Base-by-base conservation (phyloP, 2,888 invertebrate species). In the Lasioglossum zephyrum region DNA sequence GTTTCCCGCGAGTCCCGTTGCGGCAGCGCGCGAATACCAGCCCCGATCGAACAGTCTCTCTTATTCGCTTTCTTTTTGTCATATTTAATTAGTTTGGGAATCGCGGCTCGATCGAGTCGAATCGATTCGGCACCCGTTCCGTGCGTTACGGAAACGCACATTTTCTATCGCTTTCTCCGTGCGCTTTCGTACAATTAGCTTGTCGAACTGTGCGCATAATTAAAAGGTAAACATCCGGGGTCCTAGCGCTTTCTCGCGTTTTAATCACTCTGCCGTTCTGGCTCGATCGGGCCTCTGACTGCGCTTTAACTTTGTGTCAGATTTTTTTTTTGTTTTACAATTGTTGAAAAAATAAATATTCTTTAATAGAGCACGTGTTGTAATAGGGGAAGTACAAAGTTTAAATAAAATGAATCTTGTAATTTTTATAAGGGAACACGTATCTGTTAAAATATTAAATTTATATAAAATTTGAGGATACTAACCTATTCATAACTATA, bases 161-260 rank as follows among this genome's bases (percentile, higher is more conserved):
- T 78, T 66, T 82, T 73, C 78, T 8, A 44, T n/a, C 63, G 41
- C 78, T 82, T 82, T 82, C 81, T 82, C 78, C 47, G 18, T 3
- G 41, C n/a, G n/a, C 53, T 70, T 80, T 80, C 18, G 18, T 76
- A 57, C 75, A 53, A 44, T 69, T 53, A 53, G 16, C 22, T 49
- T 18, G 70, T 57, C 76, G 69, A 69, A 76, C 41, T 53, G 36
- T 53, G 53, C 31, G 41, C 53, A 79, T 78, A 82, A 82, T 78
- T 73, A 82, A 66, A 31, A 53, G 57, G n/a, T 63, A 31, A 73
- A 66, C 36, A 63, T 66, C 31, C 63, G 31, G 49, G 13, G 31
- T 41, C 49, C 31, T 41, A 18, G 22, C 41, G 49, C 73, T 73
- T 78, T 78, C 66, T 63, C 73, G 53, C n/a, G 49, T 49, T 31